phyloP scores from a whole-genome alignment of 2,888 invertebrate species.

The Heliothis peltigera region DNA sequence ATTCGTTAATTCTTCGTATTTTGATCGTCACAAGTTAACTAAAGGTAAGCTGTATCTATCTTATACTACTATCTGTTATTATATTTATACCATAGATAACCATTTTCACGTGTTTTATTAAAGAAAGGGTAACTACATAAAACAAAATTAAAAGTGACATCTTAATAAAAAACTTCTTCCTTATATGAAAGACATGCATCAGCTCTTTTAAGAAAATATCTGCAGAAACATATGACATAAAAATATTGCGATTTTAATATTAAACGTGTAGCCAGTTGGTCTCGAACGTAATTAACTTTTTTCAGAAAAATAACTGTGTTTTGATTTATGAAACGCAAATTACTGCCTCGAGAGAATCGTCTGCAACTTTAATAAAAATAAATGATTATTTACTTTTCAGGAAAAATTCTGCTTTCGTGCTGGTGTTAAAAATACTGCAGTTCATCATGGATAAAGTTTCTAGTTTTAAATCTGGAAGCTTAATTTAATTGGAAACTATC shows the following conservation, averaged over 20 bases:
- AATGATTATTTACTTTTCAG: constrained; percentile 6
- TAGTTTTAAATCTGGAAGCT: background rate
- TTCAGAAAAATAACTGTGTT: background rate
- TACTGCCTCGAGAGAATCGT: too few relatives aligned
- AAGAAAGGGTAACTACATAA: too few relatives aligned
- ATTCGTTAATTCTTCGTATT: too few relatives aligned
- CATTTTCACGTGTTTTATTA: too few relatives aligned
- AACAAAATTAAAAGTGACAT: background rate
- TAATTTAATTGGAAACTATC: too few relatives aligned
- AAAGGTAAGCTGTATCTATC: too few relatives aligned
- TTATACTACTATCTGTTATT: too few relatives aligned
- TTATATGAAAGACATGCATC: background rate
- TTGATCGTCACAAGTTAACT: too few relatives aligned
- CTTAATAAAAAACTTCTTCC: background rate
- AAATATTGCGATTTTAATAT: background rate
- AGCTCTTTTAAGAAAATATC: background rate
- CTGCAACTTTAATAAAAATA: background rate
- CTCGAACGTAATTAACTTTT: background rate
- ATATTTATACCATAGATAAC: too few relatives aligned
- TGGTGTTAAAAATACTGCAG: background rate
- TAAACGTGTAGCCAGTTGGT: background rate
- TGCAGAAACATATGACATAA: background rate
- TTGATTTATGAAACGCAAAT: constrained; percentile 2
- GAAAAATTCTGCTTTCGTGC: background rate
- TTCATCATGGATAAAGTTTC: background rate